Evolutionary conservation across 2,888 invertebrate genomes (phyloP).

Genomic region (Malthinus flaveolus): DNA sequence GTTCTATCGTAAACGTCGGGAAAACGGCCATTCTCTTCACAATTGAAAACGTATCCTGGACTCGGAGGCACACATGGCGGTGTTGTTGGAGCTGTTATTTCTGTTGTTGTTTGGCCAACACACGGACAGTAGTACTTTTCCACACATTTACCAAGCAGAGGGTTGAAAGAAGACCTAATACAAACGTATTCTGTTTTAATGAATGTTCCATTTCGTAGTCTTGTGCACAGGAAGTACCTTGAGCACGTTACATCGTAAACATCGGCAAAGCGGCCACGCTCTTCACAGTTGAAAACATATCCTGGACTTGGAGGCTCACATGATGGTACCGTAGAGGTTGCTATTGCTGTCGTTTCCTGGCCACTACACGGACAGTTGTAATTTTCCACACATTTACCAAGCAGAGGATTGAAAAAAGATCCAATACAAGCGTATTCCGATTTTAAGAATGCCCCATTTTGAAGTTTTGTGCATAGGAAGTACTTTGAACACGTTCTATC

Average conservation of each 20-base stretch:
- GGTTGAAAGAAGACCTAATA: constrained; percentile 35
- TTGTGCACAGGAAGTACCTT: constrained; percentile 33
- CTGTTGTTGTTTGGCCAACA: constrained; percentile 1
- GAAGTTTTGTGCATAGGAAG: constrained; percentile 22
- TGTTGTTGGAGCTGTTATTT: background rate
- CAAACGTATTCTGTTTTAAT: constrained; percentile 43
- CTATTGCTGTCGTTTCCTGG: too few relatives aligned
- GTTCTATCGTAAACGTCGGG: constrained; percentile 48
- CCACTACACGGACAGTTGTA: too few relatives aligned
- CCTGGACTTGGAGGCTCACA: too few relatives aligned
- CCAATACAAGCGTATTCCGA: constrained; percentile 37
- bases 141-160: constrained; percentile 29
- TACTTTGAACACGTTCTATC: constrained; percentile 39
- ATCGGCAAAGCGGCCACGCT: constrained; percentile 54
- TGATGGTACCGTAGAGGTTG: too few relatives aligned
- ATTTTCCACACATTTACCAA: constrained; percentile 16
- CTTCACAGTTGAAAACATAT: constrained; percentile 42
- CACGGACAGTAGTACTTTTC: constrained; percentile 6
- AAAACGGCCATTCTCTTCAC: constrained; percentile 52
- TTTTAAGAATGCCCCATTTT: constrained; percentile 40
- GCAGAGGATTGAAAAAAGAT: constrained; percentile 29
- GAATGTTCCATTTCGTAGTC: constrained; percentile 37
- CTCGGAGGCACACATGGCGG: background rate
- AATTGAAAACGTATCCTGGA: constrained; percentile 19
- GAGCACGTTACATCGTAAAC: constrained; percentile 41